Conservation (phyloP, 2,113 vertebrate species). For the Marcusenius ussheri region DNA sequence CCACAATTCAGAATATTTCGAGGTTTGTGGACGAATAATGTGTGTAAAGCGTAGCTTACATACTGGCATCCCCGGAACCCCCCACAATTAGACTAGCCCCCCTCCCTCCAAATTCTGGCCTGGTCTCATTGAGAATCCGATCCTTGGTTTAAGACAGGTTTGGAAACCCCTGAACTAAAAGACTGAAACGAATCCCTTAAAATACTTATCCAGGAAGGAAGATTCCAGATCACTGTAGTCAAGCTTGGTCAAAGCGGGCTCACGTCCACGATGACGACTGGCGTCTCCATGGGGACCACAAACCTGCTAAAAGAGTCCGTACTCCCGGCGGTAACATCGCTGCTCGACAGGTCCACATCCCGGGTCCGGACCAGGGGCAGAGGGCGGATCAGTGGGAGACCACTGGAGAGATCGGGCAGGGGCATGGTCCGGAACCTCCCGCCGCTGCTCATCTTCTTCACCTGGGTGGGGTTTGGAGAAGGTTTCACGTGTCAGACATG, state of each 20-base stretch:
- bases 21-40: not conserved
- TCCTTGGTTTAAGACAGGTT: too few species aligned
- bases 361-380: not conserved
- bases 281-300: constrained; percentile 23
- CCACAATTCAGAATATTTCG: not conserved
- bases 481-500: not conserved
- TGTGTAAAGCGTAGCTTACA: too few species aligned
- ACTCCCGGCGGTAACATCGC: constrained; percentile 39
- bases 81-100: too few species aligned
- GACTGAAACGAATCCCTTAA: not conserved
- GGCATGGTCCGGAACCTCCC: constrained; percentile 28
- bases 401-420: constrained; percentile 39
- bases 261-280: not conserved
- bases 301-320: constrained; percentile 48
- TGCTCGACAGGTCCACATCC: constrained; percentile 39
- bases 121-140: not conserved
- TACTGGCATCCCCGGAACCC: not conserved
- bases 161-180: not conserved
- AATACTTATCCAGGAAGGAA: not conserved
- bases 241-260: not conserved
- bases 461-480: constrained; percentile 1
- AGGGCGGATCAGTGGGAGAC: constrained; percentile 39
- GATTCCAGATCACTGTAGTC: not conserved
- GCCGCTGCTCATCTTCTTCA: constrained; percentile 30
- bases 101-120: not conserved